These are phyloP conservation scores for Rotaria sp. DNA, from an alignment of 2,888 invertebrate genomes.

Conservation along the genomic window DNA sequence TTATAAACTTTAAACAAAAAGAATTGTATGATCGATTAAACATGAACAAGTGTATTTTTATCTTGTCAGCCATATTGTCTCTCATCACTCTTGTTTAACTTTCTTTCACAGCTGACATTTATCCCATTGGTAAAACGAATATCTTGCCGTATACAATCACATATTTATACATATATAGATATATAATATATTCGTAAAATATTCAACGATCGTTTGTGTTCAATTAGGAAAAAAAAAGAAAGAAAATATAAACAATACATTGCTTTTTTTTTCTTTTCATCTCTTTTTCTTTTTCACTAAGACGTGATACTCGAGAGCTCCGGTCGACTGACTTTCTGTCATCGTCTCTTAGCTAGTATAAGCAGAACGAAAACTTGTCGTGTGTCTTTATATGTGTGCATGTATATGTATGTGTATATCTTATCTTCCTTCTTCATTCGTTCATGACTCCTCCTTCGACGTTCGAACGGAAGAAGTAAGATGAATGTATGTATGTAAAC, in stretches of 20 bases:
- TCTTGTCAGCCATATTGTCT: not conserved
- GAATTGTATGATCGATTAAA: not conserved
- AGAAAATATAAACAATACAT: not conserved
- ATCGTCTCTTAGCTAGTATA: not conserved
- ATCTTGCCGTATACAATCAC: not conserved
- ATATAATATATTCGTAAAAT: not conserved
- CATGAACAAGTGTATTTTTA: not conserved
- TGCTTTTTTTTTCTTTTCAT: not conserved
- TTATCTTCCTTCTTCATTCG: constrained; percentile 4
- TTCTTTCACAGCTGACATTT: not conserved
- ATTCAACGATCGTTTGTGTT: not conserved
- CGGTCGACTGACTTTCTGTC: not conserved
- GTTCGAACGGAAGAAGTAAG: constrained; percentile 1
- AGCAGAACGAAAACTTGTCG: not conserved
- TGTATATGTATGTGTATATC: not conserved
- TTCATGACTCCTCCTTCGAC: not conserved
- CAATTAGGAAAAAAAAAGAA: not conserved
- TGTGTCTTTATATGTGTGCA: not conserved
- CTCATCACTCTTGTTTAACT: not conserved
- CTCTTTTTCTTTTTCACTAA: not conserved
- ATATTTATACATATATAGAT: not conserved
- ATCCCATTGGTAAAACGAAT: not conserved
- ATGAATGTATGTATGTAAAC: not conserved
- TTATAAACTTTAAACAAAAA: too few species aligned
- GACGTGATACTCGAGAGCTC: not conserved